Conservation (phyloP, 2,888 invertebrate genomes). For the Pollenia angustigena region DNA sequence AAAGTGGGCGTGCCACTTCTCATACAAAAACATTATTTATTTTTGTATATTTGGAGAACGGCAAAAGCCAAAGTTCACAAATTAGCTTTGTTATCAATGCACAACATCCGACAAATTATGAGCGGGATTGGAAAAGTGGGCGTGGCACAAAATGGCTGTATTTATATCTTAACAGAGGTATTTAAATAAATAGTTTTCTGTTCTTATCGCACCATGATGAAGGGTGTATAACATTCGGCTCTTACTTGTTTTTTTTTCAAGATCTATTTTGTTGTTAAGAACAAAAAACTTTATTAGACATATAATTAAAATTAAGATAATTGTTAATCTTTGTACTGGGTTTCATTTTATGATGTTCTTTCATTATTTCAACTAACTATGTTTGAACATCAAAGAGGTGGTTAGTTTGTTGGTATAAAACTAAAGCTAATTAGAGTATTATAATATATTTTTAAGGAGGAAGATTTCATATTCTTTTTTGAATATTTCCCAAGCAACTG, state of each 20-base stretch:
- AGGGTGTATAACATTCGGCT: not conserved
- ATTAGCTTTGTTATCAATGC: too few species aligned
- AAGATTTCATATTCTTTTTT: not conserved
- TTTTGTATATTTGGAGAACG: too few species aligned
- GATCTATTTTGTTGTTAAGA: not conserved
- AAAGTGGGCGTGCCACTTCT: too few species aligned
- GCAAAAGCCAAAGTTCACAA: too few species aligned
- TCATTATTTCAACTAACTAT: not conserved
- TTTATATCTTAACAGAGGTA: too few species aligned
- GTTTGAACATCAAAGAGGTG: constrained; percentile 42
- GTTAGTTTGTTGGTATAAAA: not conserved
- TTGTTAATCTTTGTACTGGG: not conserved
- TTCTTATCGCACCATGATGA: too few species aligned
- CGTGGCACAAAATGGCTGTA: too few species aligned
- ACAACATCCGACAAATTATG: too few species aligned
- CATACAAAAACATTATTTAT: too few species aligned
- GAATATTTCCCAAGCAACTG: constrained; percentile 19
- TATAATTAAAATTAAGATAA: constrained; percentile 28
- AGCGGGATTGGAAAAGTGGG: too few species aligned
- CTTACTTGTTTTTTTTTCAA: not conserved
- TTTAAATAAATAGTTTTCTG: too few species aligned
- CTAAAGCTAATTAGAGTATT: constrained; percentile 48
- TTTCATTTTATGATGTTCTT: not conserved
- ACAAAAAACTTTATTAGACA: not conserved
- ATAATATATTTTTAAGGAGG: not conserved